Evolutionary conservation across 2,797 vertebrate genomes (phyloP).

Genomic region (Thripadectes ignobilis): DNA sequence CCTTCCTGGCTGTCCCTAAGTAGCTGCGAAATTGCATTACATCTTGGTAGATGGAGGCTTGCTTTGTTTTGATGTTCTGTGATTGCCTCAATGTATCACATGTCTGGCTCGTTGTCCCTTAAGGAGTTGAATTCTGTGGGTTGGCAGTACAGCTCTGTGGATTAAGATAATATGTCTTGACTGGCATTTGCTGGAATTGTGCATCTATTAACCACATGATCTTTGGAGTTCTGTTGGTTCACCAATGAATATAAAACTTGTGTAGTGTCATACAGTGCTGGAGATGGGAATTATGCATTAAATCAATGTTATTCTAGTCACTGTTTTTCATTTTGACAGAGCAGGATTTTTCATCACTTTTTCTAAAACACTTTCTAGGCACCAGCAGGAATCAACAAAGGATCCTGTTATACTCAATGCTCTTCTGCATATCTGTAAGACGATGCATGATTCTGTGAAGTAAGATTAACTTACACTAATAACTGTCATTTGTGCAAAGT

Average conservation of each 20-base stretch:
- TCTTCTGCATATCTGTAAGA: slow-evolving; percentile 95
- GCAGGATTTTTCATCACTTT: background rate
- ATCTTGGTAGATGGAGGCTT: background rate
- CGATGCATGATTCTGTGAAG: slow-evolving; percentile 99
- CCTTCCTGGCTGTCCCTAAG: background rate
- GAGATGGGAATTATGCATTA: background rate
- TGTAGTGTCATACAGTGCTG: background rate
- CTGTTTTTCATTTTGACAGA: background rate
- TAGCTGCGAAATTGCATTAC: background rate
- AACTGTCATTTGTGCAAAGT: background rate
- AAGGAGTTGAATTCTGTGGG: background rate
- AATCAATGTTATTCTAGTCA: fast-evolving
- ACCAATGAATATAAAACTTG: background rate
- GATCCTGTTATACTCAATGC: slow-evolving; percentile 97
- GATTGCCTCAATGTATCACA: background rate
- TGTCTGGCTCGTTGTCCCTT: background rate
- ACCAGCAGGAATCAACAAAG: slow-evolving; percentile 91
- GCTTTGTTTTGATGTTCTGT: background rate
- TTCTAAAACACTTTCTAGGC: slow-evolving; percentile 73
- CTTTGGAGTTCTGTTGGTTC: background rate
- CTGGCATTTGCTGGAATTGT: background rate
- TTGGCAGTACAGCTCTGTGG: background rate
- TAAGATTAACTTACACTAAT: slow-evolving; percentile 68
- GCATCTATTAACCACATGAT: background rate
- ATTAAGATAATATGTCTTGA: background rate